phyloP scores from a whole-genome alignment of 35 echinoderm and acorn worm genomes.

The Ophioderma brevispina region DNA sequence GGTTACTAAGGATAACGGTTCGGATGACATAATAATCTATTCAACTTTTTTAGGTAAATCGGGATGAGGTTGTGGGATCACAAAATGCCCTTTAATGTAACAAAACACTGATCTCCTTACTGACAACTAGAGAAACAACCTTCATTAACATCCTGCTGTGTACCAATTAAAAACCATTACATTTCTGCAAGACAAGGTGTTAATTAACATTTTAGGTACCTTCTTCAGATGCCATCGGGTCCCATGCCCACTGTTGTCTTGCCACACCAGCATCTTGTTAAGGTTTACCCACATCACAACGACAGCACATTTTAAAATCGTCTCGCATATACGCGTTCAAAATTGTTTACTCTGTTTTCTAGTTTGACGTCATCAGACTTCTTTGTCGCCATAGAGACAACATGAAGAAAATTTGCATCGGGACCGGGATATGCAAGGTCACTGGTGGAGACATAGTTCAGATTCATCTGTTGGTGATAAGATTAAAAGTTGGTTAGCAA shows the following conservation, averaged over 20 bases:
- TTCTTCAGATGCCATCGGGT: constrained; percentile 95
- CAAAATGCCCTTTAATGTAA: too few relatives aligned
- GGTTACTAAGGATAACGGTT: too few relatives aligned
- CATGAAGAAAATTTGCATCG: constrained; percentile 89
- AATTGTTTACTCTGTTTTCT: constrained; percentile 87
- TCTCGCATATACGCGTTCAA: constrained; percentile 80
- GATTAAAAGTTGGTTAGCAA: too few relatives aligned
- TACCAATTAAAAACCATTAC: too few relatives aligned
- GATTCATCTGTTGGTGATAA: constrained; percentile 46
- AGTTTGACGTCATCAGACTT: constrained; percentile 93
- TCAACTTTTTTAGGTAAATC: too few relatives aligned
- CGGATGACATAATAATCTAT: too few relatives aligned
- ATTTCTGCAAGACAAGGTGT: background rate
- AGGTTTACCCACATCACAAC: constrained; percentile 85
- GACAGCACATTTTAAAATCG: constrained; percentile 93
- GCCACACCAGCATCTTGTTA: constrained; percentile 97
- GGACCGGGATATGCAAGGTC: constrained; percentile 76
- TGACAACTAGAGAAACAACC: too few relatives aligned
- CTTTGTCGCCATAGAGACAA: constrained; percentile 97
- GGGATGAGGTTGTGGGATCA: too few relatives aligned
- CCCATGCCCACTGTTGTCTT: constrained; percentile 82
- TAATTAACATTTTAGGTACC: constrained; percentile 44
- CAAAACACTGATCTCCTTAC: too few relatives aligned
- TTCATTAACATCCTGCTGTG: too few relatives aligned
- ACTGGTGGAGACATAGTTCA: constrained; percentile 88